A percentile compares a stretch with the other conserved stretches of the same genome.
Evolutionary conservation across 2,888 invertebrate genomes (phyloP).

Genomic region (Schrankia costaestrigalis): DNA sequence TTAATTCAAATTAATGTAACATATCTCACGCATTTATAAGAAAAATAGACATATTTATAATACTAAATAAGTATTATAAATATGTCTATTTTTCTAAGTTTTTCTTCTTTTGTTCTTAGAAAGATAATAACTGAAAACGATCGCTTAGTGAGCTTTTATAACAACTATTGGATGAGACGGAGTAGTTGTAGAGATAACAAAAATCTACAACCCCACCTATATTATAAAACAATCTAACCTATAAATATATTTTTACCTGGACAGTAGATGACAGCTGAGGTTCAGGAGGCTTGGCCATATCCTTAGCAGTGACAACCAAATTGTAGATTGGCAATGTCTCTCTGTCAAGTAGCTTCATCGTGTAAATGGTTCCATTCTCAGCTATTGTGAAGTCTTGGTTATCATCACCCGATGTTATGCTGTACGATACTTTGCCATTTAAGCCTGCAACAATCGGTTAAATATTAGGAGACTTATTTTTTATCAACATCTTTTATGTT

Average conservation of each 20-base stretch:
- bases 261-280: constrained; percentile 91
- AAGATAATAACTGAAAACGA: too few relatives aligned
- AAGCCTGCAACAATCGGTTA: constrained; percentile 81
- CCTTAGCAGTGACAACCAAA: constrained; percentile 91
- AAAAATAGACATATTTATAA: too few relatives aligned
- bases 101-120: too few relatives aligned
- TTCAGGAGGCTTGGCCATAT: constrained; percentile 87
- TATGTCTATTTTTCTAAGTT: too few relatives aligned
- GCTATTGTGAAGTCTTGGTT: constrained; percentile 89
- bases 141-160: too few relatives aligned
- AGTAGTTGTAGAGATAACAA: too few relatives aligned
- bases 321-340: constrained; percentile 91
- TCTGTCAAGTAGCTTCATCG: constrained; percentile 88
- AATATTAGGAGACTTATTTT: not conserved
- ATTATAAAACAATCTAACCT: not conserved
- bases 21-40: too few relatives aligned
- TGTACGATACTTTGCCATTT: constrained; percentile 91
- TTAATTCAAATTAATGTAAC: too few relatives aligned
- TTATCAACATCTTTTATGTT: too few relatives aligned
- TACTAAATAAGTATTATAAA: too few relatives aligned
- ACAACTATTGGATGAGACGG: too few relatives aligned
- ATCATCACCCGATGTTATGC: constrained; percentile 91
- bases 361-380: constrained; percentile 91
- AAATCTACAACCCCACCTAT: too few relatives aligned
- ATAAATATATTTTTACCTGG: constrained; percentile 75